Conservation (phyloP, 2,888 invertebrate genomes). For the Pristionchus fissidentatus region DNA sequence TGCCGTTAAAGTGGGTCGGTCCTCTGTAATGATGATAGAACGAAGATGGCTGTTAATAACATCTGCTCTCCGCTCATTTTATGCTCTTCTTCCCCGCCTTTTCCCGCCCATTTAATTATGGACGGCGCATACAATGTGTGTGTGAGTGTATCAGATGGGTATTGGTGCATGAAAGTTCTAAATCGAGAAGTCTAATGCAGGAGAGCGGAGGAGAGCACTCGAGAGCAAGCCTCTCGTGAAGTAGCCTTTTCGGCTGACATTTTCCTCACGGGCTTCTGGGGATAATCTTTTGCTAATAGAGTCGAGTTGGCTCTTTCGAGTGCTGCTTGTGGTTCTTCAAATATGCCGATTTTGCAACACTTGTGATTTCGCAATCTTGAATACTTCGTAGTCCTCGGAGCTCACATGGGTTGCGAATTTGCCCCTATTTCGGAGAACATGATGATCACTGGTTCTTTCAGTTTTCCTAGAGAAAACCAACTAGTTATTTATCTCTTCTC, state of each 20-base stretch:
- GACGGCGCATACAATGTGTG: no score
- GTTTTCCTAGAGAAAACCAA: background rate
- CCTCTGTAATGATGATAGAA: no score
- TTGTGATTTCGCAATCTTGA: no score
- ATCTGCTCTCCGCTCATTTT: background rate
- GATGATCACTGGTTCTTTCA: no score
- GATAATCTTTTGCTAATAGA: background rate
- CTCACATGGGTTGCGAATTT: no score
- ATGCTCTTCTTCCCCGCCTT: background rate
- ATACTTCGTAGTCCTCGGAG: no score
- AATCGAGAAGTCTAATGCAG: background rate
- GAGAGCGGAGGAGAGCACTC: background rate
- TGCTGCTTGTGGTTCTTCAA: background rate
- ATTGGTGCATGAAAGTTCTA: background rate
- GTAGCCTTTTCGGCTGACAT: background rate
- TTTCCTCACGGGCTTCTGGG: background rate
- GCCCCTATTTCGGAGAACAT: no score
- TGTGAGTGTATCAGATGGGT: no score
- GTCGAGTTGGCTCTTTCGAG: no score
- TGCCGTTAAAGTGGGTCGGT: no score
- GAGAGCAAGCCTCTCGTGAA: background rate
- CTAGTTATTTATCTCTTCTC: background rate
- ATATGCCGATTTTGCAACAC: background rate
- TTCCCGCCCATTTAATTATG: background rate
- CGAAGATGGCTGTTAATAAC: constrained; percentile 20